Base-by-base conservation (phyloP, 2,113 vertebrate species). In the Nerophis ophidion region DNA sequence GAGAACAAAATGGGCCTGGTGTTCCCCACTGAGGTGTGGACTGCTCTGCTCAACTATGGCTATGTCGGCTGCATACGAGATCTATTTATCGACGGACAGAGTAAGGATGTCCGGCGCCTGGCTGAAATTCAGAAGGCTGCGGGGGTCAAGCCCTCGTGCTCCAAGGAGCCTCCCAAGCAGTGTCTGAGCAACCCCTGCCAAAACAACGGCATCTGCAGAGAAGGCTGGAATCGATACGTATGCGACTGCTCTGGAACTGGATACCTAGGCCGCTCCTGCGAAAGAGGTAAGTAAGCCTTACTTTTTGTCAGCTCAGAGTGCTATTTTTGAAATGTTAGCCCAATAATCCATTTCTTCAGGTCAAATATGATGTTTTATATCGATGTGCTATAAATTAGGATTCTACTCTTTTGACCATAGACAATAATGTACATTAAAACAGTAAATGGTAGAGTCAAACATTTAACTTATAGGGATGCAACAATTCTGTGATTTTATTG, bases 61-160 rank as follows among this genome's bases (percentile, higher is more conserved):
- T 99, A 98, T 0, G 97, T 99, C n/a, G 97, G 97, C 84, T 99
- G 97, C 89, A 93, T 99, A 73, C 88, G 97, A 74, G 97, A 99
- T 83, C 89, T 99, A 51, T 99, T 99, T 87, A 94, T 99, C 57
- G 96, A 98, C 4, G 97, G 97, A 55, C 97, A 98, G 84, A 98
- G 95, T 84, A 98, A 98, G 84, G 96, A 99, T 45, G 91, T 98
- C 60, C 92, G 97, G 34, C 94, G 95, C 63, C 92, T 97, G 88
- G 95, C 96, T 17, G 97, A 99, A 88, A 71, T 91, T 65, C 97
- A 99, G 79, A 95, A 93, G 56, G 96, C 95, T 12, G 87, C 94
- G 12, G 97, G 96, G 67, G 95, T 99, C 81, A 99, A 98, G 79
- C 93, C 96, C 6, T 98, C 97, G 3, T 99, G 97, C 81, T 92